Evolutionary conservation across 2,888 invertebrate species (phyloP).

Genomic region (Aproaerema taeniolella): DNA sequence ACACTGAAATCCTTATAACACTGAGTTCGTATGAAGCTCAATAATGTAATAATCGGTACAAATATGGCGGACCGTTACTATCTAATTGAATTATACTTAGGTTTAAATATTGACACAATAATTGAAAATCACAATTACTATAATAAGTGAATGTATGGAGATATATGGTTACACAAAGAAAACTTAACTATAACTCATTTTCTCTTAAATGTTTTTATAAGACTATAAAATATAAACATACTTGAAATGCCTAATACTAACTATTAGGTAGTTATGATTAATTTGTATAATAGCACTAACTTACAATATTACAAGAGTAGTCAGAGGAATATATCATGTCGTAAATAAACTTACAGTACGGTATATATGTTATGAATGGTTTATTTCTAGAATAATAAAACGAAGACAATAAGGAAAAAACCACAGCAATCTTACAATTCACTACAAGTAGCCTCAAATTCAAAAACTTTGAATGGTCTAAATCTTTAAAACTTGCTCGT

Average conservation of each 20-base stretch:
- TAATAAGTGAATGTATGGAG: conserved; percentile 26
- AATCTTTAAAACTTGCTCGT: not conserved
- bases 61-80: conserved; percentile 55
- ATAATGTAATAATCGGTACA: conserved; percentile 51
- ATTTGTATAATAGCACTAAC: conserved; percentile 50
- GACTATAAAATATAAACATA: conserved; percentile 47
- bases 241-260: conserved; percentile 41
- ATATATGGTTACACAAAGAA: conserved; percentile 37
- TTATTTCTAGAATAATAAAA: conserved; percentile 16
- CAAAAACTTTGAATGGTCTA: too few relatives aligned
- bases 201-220: conserved; percentile 35
- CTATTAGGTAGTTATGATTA: conserved; percentile 40
- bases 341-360: not conserved
- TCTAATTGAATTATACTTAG: conserved; percentile 54
- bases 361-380: not conserved
- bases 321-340: conserved; percentile 21
- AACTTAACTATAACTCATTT: conserved; percentile 36
- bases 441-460: conserved; percentile 1
- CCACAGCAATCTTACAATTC: not conserved
- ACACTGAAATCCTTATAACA: conserved; percentile 60
- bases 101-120: conserved; percentile 62
- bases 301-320: conserved; percentile 40
- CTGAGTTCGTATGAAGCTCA: conserved; percentile 57
- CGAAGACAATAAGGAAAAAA: conserved; percentile 39
- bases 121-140: conserved; percentile 58